phyloP scores from a whole-genome alignment of 2,113 vertebrate genomes.

The Calypte anna region DNA sequence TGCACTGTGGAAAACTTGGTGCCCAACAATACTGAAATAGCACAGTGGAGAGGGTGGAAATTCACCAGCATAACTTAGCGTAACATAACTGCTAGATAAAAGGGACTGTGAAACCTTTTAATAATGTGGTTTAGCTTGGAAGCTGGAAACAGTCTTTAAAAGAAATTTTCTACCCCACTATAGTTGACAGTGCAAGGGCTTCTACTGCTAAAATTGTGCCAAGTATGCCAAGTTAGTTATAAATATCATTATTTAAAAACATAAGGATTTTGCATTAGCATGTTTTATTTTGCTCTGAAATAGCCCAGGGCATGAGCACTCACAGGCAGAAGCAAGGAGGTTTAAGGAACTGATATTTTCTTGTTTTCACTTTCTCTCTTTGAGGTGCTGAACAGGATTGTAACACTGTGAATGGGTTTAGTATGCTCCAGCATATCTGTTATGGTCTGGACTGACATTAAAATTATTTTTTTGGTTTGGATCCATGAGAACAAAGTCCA shows the following conservation, averaged over 20 bases:
- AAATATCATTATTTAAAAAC: background rate
- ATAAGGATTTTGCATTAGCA: background rate
- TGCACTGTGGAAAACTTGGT: background rate
- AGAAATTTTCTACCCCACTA: background rate
- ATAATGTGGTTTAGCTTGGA: background rate
- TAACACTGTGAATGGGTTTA: background rate
- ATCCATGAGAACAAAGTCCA: no score
- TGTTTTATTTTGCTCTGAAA: background rate
- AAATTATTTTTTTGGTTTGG: no score
- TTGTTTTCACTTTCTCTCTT: background rate
- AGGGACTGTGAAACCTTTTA: background rate
- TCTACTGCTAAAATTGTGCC: background rate
- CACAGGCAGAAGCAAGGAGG: background rate
- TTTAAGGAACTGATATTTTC: background rate
- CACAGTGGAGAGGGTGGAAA: background rate
- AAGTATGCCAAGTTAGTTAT: background rate
- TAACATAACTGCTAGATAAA: background rate
- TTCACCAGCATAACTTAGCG: background rate
- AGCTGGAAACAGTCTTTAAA: background rate
- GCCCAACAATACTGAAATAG: background rate
- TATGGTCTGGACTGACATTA: no score
- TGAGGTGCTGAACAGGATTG: background rate
- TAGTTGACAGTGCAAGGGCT: background rate
- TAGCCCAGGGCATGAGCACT: background rate
- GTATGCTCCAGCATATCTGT: background rate